Percentiles rank a stretch among this genome's conserved stretches.
Conservation (phyloP, 2,888 invertebrate genomes). For the Eristalis pertinax region DNA sequence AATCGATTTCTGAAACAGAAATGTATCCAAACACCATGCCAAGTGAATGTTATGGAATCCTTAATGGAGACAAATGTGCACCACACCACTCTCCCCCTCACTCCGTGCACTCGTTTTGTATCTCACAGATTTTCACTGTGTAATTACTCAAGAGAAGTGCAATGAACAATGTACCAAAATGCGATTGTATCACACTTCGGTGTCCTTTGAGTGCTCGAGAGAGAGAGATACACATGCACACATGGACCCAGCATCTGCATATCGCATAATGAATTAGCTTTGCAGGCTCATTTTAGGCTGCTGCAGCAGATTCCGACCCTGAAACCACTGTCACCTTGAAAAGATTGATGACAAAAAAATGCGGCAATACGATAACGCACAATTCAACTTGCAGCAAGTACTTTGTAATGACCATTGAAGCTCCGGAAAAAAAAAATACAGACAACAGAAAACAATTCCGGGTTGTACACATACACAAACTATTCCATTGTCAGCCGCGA, state of each 20-base stretch:
- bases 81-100: not conserved
- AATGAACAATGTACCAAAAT: constrained; percentile 7
- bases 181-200: constrained; percentile 37
- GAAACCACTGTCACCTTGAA: constrained; percentile 42
- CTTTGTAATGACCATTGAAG: not conserved
- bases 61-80: constrained; percentile 47
- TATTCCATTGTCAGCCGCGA: constrained; percentile 23
- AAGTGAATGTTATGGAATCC: constrained; percentile 46
- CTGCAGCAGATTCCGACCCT: not conserved
- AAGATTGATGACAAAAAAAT: constrained; percentile 50
- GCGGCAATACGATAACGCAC: constrained; percentile 9
- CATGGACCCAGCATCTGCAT: not conserved
- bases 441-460: not conserved
- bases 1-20: constrained; percentile 56
- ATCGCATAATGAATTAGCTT: not conserved
- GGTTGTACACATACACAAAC: not conserved
- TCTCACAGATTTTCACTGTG: constrained; percentile 41
- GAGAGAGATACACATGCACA: not conserved
- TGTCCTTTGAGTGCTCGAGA: not conserved
- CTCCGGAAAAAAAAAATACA: not conserved
- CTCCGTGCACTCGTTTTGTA: not conserved
- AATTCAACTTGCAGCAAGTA: not conserved
- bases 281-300: not conserved
- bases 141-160: constrained; percentile 51
- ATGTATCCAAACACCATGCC: constrained; percentile 58